These are phyloP conservation scores for Peromyscus attwateri DNA, from an alignment of 2,797 vertebrate species.

Conservation along the genomic window DNA sequence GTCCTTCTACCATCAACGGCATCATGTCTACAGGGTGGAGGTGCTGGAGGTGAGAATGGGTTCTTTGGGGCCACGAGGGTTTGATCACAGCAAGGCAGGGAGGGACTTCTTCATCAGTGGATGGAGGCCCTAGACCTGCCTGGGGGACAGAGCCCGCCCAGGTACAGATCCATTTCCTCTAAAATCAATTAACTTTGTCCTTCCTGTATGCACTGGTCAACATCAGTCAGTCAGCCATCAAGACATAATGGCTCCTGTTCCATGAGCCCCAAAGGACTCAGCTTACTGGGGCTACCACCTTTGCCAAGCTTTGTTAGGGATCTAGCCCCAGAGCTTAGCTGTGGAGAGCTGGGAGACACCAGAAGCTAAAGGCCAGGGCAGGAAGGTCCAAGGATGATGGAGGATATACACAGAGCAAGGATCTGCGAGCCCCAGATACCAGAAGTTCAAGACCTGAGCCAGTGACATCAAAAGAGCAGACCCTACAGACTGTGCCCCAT, in stretches of 20 bases:
- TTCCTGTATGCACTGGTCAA: background rate
- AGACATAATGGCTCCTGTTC: background rate
- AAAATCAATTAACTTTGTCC: background rate
- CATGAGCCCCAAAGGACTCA: background rate
- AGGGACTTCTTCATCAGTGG: background rate
- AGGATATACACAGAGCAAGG: background rate
- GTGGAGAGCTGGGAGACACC: background rate
- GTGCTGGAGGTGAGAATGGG: background rate
- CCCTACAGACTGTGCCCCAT: background rate
- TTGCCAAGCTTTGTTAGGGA: background rate
- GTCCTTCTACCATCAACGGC: background rate
- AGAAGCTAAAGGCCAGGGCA: background rate
- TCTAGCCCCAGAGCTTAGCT: background rate
- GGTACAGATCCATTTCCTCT: background rate
- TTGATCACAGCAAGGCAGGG: background rate
- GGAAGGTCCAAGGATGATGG: background rate
- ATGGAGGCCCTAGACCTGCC: background rate
- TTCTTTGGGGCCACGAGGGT: background rate
- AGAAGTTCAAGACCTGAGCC: background rate
- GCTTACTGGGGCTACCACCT: background rate
- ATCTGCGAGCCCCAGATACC: background rate
- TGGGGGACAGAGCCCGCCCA: background rate
- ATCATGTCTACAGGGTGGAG: background rate
- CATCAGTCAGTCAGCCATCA: accelerated
- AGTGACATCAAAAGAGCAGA: background rate